These are phyloP conservation scores for Dysmachus trigonus DNA, from an alignment of 2,888 invertebrate species.

Conservation along the genomic window DNA sequence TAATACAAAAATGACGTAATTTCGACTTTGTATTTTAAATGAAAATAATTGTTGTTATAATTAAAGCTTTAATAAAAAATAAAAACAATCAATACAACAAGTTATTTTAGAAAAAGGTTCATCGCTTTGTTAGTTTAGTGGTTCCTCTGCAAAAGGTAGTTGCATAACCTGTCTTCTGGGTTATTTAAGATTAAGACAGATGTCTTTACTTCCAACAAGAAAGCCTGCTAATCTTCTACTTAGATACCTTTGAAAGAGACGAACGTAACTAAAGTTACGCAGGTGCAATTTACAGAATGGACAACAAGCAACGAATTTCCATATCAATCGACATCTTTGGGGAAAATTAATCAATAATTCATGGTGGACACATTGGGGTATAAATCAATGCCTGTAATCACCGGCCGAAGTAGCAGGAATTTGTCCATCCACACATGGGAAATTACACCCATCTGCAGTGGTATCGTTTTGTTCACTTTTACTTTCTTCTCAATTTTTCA, in stretches of 20 bases:
- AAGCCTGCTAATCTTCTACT: background rate
- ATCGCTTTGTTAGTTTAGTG: background rate
- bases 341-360: slow-evolving; percentile 26
- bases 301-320: background rate
- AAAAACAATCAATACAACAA: background rate
- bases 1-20: no score
- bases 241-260: background rate
- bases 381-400: slow-evolving; percentile 14
- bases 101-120: background rate
- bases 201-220: background rate
- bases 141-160: background rate
- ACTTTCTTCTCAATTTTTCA: slow-evolving; percentile 7
- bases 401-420: background rate
- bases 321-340: slow-evolving; percentile 4
- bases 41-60: no score
- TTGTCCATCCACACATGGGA: background rate
- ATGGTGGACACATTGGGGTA: background rate
- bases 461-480: background rate
- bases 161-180: background rate
- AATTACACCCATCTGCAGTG: background rate
- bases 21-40: no score
- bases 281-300: background rate
- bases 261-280: background rate
- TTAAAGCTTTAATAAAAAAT: background rate
- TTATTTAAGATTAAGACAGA: background rate